A percentile compares a stretch with the other conserved stretches of the same genome.
Conservation (phyloP, 1,140 invertebrate genomes). For the Acromyrmex charruanus region DNA sequence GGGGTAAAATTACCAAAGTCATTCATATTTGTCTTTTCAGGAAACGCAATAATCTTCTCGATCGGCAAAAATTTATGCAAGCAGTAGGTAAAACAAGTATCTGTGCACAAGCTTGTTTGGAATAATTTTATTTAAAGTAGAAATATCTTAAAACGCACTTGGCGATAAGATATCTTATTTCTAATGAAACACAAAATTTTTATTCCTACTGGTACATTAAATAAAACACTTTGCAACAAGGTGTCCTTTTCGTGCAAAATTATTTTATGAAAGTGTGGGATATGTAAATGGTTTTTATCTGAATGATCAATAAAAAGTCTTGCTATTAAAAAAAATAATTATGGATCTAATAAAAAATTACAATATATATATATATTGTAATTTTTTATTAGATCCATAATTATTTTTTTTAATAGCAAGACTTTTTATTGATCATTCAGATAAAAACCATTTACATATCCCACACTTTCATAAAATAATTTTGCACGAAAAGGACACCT, state of each 20-base stretch:
- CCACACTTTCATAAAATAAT: not conserved
- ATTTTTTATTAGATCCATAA: too few species aligned
- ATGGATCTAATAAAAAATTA: not conserved
- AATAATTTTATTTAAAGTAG: constrained; percentile 9
- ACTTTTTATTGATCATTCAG: not conserved
- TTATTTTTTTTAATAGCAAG: not conserved
- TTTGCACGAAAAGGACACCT: not conserved
- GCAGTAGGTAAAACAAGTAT: not conserved
- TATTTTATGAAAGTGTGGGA: not conserved
- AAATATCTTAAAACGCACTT: not conserved
- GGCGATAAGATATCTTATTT: not conserved
- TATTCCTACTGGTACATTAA: not conserved
- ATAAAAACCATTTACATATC: not conserved
- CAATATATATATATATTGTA: too few species aligned
- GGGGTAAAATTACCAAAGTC: not conserved
- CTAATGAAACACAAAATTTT: not conserved
- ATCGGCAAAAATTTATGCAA: not conserved
- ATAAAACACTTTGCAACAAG: not conserved
- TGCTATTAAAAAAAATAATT: not conserved
- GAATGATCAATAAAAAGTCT: not conserved
- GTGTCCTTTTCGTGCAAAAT: not conserved
- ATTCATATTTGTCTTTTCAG: not conserved
- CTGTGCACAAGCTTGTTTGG: not conserved
- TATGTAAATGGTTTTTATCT: not conserved
- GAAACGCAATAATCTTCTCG: not conserved